These are phyloP conservation scores for Rissa tridactyla DNA, from an alignment of 2,113 vertebrate species.

Conservation along the genomic window DNA sequence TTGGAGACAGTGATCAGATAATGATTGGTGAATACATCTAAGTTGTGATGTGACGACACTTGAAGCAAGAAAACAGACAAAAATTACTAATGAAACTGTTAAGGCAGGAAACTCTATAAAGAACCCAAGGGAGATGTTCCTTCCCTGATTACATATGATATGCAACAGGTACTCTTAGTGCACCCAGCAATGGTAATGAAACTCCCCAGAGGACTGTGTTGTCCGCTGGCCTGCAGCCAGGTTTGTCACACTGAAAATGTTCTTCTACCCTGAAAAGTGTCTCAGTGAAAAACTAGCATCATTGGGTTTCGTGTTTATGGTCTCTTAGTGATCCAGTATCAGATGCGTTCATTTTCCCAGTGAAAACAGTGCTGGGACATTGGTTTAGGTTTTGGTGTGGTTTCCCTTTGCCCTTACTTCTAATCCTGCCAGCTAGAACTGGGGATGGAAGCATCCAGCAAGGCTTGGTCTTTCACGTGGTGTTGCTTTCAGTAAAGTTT, in stretches of 20 bases:
- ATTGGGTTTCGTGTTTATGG: background rate
- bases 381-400: background rate
- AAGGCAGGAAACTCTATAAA: background rate
- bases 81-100: slow-evolving; percentile 10
- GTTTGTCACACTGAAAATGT: background rate
- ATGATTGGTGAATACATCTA: background rate
- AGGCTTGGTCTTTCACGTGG: accelerated
- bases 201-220: background rate
- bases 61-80: slow-evolving; percentile 15
- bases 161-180: background rate
- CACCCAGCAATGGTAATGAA: background rate
- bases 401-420: background rate
- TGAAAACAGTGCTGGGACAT: background rate
- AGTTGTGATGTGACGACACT: background rate
- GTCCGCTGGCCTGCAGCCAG: background rate
- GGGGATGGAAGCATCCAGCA: background rate
- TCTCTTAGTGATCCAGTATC: background rate
- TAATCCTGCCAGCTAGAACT: background rate
- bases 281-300: background rate
- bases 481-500: background rate
- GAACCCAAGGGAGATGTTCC: slow-evolving; percentile 14
- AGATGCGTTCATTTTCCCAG: background rate
- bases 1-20: background rate
- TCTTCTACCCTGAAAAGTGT: background rate
- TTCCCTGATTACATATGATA: slow-evolving; percentile 14